Conservation (phyloP, 2,797 vertebrate species). For the Falco naumanni region DNA sequence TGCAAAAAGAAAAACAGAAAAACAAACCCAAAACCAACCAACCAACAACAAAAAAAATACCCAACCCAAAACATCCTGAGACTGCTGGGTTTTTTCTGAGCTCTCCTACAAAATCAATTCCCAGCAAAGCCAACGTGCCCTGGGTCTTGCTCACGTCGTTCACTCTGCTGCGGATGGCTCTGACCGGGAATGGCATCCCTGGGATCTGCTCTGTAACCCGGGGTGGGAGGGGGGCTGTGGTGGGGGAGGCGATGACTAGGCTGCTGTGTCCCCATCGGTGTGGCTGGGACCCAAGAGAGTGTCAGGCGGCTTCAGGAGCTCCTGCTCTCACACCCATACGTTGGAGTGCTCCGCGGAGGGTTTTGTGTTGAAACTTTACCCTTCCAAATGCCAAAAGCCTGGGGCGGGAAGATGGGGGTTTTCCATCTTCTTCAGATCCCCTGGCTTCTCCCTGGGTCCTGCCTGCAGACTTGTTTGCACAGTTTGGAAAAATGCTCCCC, state of each 20-base stretch:
- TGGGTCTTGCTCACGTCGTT: accelerated
- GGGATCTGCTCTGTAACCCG: accelerated
- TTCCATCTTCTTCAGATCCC: not conserved
- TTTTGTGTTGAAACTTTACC: accelerated
- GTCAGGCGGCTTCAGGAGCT: not conserved
- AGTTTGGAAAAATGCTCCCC: not conserved
- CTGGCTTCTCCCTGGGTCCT: not conserved
- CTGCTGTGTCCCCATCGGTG: not conserved
- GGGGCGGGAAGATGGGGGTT: too few relatives aligned
- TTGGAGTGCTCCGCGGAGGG: not conserved
- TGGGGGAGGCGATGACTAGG: accelerated
- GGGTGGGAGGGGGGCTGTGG: not conserved
- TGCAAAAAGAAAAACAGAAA: not conserved
- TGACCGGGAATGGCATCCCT: accelerated
- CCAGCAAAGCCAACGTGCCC: accelerated
- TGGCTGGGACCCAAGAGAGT: accelerated
- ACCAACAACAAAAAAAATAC: too few relatives aligned
- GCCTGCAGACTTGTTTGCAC: not conserved
- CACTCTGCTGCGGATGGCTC: accelerated
- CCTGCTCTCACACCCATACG: accelerated
- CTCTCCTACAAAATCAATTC: not conserved
- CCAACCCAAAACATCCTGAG: not conserved
- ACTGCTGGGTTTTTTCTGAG: not conserved
- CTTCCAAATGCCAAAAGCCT: not conserved
- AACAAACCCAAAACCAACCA: too few relatives aligned